Base-by-base conservation (phyloP, 2,888 invertebrate species). In the Acholoe squamosa region DNA sequence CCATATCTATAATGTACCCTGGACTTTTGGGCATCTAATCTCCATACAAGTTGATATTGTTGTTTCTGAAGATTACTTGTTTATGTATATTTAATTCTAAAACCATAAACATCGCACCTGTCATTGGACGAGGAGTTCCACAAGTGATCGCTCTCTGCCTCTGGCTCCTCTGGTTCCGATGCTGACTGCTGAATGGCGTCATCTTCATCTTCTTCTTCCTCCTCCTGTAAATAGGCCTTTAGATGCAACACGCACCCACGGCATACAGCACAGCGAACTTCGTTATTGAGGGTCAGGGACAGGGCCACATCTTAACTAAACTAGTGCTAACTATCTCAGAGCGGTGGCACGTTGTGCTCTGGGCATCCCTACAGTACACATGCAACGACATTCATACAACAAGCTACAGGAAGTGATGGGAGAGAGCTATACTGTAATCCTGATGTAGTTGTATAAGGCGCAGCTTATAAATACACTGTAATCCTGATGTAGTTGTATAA, bases 51-150 rank as follows among this genome's bases (percentile, higher is more conserved):
- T n/a, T n/a, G n/a, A n/a, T n/a, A n/a, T n/a, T n/a, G n/a, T n/a
- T n/a, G n/a, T n/a, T n/a, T n/a, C n/a, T n/a, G n/a, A n/a, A n/a
- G n/a, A n/a, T n/a, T n/a, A n/a, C n/a, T n/a, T n/a, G n/a, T n/a
- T n/a, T n/a, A n/a, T n/a, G 43, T 43, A 7, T 7, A 43, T 43
- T 43, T 7, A 10, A 10, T 43, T 43, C 43, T 43, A 43, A 43
- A 3, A 3, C 43, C 43, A 43, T 43, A 14, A 61, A 7, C 3
- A 61, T 1, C 80, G 33, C 28, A 86, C 86, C 86, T 86, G 28
- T 86, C 86, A n/a, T 54, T 86, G 80, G 88, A 90, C 1, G 91
- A 89, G 31, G 76, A 86, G 51, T 90, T 84, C 88, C 86, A 86
- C 31, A 71, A 80, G 10, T 51, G 80, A 52, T 80, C 91, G 54